A percentile compares a stretch with the other conserved stretches of the same genome.
Evolutionary conservation across 2,888 invertebrate species (phyloP).

Genomic region (Drosophila sordidapex): DNA sequence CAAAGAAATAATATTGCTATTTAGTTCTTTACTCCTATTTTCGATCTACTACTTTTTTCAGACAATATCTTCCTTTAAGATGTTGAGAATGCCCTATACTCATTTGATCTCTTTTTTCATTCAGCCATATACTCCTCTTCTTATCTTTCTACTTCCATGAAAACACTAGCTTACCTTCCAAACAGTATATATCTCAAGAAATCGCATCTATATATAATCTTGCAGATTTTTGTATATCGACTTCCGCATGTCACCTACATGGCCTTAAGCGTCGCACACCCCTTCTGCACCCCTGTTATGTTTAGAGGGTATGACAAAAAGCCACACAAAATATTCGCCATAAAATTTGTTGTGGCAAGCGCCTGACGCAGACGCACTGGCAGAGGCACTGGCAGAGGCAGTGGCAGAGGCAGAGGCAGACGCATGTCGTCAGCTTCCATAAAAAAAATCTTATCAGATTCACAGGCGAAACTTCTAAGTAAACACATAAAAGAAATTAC

Average conservation of each 20-base stretch:
- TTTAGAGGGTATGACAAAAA: slow-evolving; percentile 39
- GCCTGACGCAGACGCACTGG: slow-evolving; percentile 41
- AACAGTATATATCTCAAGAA: background rate
- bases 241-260: background rate
- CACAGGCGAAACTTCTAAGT: slow-evolving; percentile 70
- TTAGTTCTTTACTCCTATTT: too few relatives aligned
- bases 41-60: background rate
- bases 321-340: slow-evolving; percentile 81
- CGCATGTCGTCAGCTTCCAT: slow-evolving; percentile 77
- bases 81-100: too few relatives aligned
- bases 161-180: background rate
- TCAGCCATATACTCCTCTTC: fast-evolving
- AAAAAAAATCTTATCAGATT: slow-evolving; percentile 76
- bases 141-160: too few relatives aligned
- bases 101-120: background rate
- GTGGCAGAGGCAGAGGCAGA: slow-evolving; percentile 9
- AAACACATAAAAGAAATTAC: slow-evolving; percentile 74
- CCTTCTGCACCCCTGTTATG: background rate
- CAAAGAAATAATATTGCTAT: fast-evolving
- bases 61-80: too few relatives aligned
- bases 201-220: background rate
- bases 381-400: background rate
- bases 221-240: too few relatives aligned
- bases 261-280: background rate
- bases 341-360: slow-evolving; percentile 71